These are phyloP conservation scores for Nycteola revayana DNA, from an alignment of 2,888 invertebrate genomes.

Conservation along the genomic window DNA sequence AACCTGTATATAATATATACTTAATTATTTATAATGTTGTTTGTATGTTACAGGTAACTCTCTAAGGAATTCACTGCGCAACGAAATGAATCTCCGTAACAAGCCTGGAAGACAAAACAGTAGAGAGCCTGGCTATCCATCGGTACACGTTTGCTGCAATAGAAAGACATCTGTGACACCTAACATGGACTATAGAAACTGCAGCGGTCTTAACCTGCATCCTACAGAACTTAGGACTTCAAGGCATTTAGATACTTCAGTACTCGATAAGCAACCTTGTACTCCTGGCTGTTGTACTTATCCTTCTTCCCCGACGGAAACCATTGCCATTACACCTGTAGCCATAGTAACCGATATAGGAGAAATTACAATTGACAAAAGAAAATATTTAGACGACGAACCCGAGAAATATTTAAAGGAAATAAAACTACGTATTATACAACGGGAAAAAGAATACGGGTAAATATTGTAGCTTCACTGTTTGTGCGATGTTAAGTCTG, in stretches of 20 bases:
- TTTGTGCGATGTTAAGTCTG: no score
- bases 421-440: conserved; percentile 32
- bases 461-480: conserved; percentile 10
- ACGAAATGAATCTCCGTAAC: conserved; percentile 32
- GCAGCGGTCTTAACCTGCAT: conserved; percentile 11
- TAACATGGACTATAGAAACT: conserved; percentile 11
- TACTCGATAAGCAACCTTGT: conserved; percentile 11
- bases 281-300: conserved; percentile 19
- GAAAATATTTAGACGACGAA: conserved; percentile 62
- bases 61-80: conserved; percentile 47
- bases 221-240: conserved; percentile 9
- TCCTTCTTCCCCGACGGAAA: conserved; percentile 18
- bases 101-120: conserved; percentile 23
- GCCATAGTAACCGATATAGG: conserved; percentile 27
- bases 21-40: neutral
- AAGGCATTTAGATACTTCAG: conserved; percentile 9
- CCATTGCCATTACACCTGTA: conserved; percentile 16
- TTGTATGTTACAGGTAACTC: conserved; percentile 29
- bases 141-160: conserved; percentile 29
- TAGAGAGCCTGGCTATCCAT: conserved; percentile 17
- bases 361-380: conserved; percentile 59
- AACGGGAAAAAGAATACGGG: conserved; percentile 30
- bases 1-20: neutral
- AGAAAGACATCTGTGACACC: conserved; percentile 18
- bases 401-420: conserved; percentile 60